A percentile compares a stretch with the other conserved stretches of the same genome.
Evolutionary conservation across 2,797 vertebrate species (phyloP).

Genomic region (Anas georgica): DNA sequence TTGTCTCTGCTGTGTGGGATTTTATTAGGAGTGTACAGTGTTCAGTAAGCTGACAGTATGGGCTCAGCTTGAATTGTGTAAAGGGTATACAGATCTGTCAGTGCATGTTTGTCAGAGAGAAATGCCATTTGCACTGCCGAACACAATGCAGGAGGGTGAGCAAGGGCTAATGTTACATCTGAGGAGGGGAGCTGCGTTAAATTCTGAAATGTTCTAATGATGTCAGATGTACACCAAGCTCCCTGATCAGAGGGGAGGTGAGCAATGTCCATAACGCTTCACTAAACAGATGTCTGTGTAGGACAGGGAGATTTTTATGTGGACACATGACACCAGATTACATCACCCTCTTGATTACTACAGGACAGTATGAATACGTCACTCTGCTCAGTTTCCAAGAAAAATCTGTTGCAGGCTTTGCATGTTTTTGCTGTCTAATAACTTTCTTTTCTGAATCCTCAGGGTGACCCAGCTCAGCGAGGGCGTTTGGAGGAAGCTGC

Average conservation of each 20-base stretch:
- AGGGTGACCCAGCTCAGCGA: slow-evolving; percentile 71
- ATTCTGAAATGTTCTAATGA: not conserved
- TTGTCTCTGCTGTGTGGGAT: not conserved
- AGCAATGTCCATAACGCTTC: not conserved
- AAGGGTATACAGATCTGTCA: not conserved
- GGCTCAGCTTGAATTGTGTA: not conserved
- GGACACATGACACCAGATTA: not conserved
- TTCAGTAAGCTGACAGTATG: not conserved
- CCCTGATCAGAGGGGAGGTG: not conserved
- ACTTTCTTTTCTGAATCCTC: slow-evolving; percentile 50
- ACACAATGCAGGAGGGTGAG: fast-evolving
- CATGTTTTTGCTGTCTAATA: not conserved
- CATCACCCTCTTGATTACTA: not conserved
- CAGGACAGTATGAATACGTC: not conserved
- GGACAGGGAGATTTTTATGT: not conserved
- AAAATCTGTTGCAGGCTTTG: not conserved
- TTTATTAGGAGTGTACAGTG: not conserved
- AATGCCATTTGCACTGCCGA: not conserved
- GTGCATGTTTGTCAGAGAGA: not conserved
- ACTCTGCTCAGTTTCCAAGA: not conserved
- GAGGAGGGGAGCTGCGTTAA: not conserved
- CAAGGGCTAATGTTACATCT: not conserved
- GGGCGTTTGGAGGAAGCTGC: slow-evolving; percentile 80
- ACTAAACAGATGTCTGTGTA: not conserved
- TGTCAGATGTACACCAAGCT: not conserved